These are phyloP conservation scores for Dryobates pubescens DNA, from an alignment of 2,797 vertebrate species.

Conservation along the genomic window DNA sequence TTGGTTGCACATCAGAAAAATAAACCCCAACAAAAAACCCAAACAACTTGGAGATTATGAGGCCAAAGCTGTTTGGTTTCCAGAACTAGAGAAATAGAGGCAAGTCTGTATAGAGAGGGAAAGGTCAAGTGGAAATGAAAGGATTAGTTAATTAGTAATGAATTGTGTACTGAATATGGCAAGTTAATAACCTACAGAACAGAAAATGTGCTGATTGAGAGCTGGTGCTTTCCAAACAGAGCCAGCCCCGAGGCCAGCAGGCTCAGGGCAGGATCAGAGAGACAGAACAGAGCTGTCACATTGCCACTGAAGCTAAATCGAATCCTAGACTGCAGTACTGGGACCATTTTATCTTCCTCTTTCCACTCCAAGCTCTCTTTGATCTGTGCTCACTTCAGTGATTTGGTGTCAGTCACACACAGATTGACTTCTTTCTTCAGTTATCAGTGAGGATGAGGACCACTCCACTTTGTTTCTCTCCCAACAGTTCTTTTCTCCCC, in stretches of 20 bases:
- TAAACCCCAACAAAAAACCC: not conserved
- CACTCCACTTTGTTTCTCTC: not conserved
- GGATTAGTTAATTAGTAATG: not conserved
- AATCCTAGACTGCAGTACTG: not conserved
- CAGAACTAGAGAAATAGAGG: not conserved
- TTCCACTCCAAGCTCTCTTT: not conserved
- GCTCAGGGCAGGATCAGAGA: not conserved
- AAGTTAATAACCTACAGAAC: not conserved
- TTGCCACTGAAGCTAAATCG: not conserved
- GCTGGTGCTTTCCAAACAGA: not conserved
- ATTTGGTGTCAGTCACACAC: not conserved
- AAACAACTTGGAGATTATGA: not conserved
- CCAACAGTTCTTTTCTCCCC: not conserved
- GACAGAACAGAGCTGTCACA: not conserved
- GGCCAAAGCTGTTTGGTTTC: not conserved
- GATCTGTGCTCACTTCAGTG: not conserved
- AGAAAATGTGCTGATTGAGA: not conserved
- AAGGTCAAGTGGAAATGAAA: not conserved
- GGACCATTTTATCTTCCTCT: not conserved
- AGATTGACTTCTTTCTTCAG: not conserved
- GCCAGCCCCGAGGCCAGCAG: not conserved
- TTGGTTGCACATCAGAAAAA: not conserved
- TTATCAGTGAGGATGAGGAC: not conserved
- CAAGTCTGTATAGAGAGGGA: not conserved
- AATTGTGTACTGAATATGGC: not conserved